Evolutionary conservation across 92 coral and sea anemone genomes (phyloP).

Genomic region (Zoanthus gigantus): DNA sequence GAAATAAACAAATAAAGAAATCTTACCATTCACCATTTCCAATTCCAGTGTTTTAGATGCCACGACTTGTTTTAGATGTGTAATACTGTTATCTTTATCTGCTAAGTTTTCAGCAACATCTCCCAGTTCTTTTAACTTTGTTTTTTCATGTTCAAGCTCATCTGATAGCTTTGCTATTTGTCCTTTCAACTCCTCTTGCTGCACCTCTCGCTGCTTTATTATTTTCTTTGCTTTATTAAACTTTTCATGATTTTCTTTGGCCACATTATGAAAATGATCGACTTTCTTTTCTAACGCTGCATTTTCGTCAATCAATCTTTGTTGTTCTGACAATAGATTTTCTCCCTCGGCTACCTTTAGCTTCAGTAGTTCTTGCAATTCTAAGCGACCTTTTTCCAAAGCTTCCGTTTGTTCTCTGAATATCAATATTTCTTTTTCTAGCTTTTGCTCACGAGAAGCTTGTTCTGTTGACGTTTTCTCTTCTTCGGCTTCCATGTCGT

Average conservation of each 20-base stretch:
- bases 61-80: slow-evolving; percentile 49
- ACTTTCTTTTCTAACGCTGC: slow-evolving; percentile 19
- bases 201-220: slow-evolving; percentile 25
- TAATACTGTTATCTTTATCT: slow-evolving; percentile 26
- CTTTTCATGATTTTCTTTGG: slow-evolving; percentile 32
- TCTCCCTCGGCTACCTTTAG: slow-evolving; percentile 16
- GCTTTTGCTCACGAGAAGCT: background rate
- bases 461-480: slow-evolving; percentile 14
- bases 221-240: slow-evolving; percentile 29
- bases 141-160: slow-evolving; percentile 20
- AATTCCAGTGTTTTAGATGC: slow-evolving; percentile 34
- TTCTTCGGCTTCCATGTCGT: slow-evolving; percentile 5
- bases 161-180: slow-evolving; percentile 22
- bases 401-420: slow-evolving; percentile 39
- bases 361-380: slow-evolving; percentile 21
- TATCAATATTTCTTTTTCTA: background rate
- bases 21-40: slow-evolving; percentile 29
- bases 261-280: slow-evolving; percentile 21
- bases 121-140: slow-evolving; percentile 43
- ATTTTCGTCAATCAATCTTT: slow-evolving; percentile 48
- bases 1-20: no score
- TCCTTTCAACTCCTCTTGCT: slow-evolving; percentile 12
- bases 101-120: slow-evolving; percentile 14
- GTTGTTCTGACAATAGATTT: slow-evolving; percentile 33
- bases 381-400: slow-evolving; percentile 27